A percentile compares a stretch with the other conserved stretches of the same genome.
phyloP scores from a whole-genome alignment of 2,113 vertebrate species.

The Eleginops maclovinus region DNA sequence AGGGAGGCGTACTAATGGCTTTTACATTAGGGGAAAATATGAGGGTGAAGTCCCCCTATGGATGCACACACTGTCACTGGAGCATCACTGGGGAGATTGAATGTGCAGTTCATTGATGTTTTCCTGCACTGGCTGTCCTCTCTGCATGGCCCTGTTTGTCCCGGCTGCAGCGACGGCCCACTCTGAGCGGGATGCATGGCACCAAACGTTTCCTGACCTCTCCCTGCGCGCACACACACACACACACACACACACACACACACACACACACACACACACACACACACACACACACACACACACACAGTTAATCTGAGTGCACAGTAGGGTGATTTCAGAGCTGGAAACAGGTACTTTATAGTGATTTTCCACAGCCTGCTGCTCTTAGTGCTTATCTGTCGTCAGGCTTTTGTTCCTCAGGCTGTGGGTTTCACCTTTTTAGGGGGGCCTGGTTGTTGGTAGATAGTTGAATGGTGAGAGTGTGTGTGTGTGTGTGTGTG shows the following conservation, averaged over 20 bases:
- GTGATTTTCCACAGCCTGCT: background rate
- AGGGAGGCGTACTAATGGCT: constrained; percentile 48
- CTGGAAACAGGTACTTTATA: background rate
- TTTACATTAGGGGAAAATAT: constrained; percentile 53
- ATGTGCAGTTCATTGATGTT: background rate
- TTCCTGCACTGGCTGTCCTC: background rate
- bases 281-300: background rate
- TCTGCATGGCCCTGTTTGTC: background rate
- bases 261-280: background rate
- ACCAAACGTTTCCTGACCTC: constrained; percentile 46
- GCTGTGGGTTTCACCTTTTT: constrained; percentile 26
- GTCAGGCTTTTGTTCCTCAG: constrained; percentile 25
- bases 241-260: background rate
- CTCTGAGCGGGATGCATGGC: constrained; percentile 49
- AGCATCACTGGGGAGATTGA: background rate
- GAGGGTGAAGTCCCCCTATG: background rate
- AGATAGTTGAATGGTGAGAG: constrained; percentile 1
- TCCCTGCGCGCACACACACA: constrained; percentile 6
- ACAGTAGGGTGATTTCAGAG: background rate
- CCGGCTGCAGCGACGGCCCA: constrained; percentile 15
- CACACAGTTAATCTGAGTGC: background rate
- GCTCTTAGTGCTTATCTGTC: background rate
- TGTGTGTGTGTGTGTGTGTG: constrained; percentile 58
- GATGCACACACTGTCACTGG: too few relatives aligned
- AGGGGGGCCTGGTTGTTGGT: constrained; percentile 11